Conservation (phyloP, 1,140 invertebrate species). For the Micrasema minimum region DNA sequence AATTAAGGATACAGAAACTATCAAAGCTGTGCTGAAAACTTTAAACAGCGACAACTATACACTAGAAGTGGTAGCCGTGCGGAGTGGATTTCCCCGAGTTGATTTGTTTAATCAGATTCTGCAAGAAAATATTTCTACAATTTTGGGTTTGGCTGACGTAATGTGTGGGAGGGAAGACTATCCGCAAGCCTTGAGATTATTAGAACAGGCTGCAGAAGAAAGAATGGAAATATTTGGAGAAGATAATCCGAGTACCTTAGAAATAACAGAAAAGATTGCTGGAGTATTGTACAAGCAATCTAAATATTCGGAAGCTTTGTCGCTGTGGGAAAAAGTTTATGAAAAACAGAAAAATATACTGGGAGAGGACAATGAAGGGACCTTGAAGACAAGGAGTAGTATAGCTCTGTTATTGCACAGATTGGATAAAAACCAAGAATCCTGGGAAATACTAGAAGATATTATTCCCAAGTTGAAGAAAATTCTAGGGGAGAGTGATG, state of each 20-base stretch:
- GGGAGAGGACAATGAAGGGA: not conserved
- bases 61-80: not conserved
- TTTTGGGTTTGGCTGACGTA: not conserved
- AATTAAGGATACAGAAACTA: not conserved
- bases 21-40: not conserved
- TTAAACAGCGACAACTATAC: not conserved
- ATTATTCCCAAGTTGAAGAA: not conserved
- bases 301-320: slow-evolving; percentile 12
- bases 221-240: slow-evolving; percentile 16
- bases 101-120: slow-evolving; percentile 3
- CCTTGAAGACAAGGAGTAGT: not conserved
- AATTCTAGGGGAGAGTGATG: not conserved
- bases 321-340: not conserved
- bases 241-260: slow-evolving; percentile 3
- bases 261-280: not conserved
- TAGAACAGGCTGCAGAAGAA: not conserved
- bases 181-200: not conserved
- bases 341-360: not conserved
- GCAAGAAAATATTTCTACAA: not conserved
- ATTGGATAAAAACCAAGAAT: not conserved
- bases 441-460: not conserved
- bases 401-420: not conserved
- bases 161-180: not conserved
- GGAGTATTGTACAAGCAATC: not conserved
- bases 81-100: not conserved